A percentile compares a stretch with the other conserved stretches of the same genome.
Conservation (phyloP, 2,797 vertebrate species). For the Mycteria americana region DNA sequence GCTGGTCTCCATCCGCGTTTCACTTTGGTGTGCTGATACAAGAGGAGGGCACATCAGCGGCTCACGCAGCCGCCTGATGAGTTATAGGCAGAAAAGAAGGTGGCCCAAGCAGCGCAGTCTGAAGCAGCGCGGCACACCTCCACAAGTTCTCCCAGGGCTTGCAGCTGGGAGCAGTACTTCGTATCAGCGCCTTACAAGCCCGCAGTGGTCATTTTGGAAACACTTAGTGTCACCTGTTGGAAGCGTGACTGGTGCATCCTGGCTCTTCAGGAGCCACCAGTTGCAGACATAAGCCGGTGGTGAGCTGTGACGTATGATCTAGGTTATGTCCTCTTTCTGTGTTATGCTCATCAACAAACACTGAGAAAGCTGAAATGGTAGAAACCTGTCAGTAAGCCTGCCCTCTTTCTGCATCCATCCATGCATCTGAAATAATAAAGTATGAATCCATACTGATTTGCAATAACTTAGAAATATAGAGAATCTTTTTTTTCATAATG, state of each 20-base stretch:
- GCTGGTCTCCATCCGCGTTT: background rate
- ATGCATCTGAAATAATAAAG: background rate
- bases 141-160: background rate
- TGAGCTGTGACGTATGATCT: background rate
- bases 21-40: fast-evolving
- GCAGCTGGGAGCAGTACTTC: background rate
- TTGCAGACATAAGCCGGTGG: fast-evolving
- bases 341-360: background rate
- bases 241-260: background rate
- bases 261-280: background rate
- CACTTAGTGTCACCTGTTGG: background rate
- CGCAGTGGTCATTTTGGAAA: background rate
- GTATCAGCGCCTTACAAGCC: background rate
- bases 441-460: background rate
- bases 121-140: background rate
- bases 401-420: background rate
- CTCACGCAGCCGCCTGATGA: no score
- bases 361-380: fast-evolving
- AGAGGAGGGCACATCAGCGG: background rate
- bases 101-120: background rate
- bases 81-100: background rate
- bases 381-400: background rate
- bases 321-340: fast-evolving
- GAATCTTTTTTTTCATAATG: background rate
- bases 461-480: fast-evolving